Conservation (phyloP, 2,888 invertebrate species). For the Himalopsyche japonica region DNA sequence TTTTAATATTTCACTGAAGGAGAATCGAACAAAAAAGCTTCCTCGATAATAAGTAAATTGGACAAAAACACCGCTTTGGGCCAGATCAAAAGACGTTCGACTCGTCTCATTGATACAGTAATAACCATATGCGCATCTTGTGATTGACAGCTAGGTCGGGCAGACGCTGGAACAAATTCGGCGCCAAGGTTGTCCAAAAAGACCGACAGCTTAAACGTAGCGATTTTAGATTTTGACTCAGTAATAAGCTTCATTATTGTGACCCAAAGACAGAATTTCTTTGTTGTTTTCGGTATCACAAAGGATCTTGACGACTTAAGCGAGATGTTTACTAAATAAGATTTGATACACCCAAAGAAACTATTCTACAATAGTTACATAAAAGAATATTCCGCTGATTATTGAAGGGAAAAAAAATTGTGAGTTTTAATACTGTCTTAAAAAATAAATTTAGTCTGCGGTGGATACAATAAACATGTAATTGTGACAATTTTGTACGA, state of each 20-base stretch:
- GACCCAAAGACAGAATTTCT: neutral
- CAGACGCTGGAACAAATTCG: neutral
- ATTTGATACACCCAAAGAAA: neutral
- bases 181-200: neutral
- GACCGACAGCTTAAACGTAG: neutral
- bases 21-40: neutral
- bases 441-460: too few relatives aligned
- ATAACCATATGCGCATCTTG: neutral
- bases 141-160: slow-evolving; percentile 4
- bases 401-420: too few relatives aligned
- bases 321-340: neutral
- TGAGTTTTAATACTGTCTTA: too few relatives aligned
- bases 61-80: neutral
- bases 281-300: neutral
- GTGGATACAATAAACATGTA: too few relatives aligned
- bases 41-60: neutral
- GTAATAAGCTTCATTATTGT: neutral
- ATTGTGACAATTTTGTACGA: too few relatives aligned
- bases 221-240: neutral
- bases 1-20: neutral
- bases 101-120: slow-evolving; percentile 1
- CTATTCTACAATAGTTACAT: too few relatives aligned
- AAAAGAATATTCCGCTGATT: too few relatives aligned
- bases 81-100: slow-evolving; percentile 4
- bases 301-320: neutral